Conservation (phyloP, 2,888 invertebrate genomes). For the Lottia scabra region DNA sequence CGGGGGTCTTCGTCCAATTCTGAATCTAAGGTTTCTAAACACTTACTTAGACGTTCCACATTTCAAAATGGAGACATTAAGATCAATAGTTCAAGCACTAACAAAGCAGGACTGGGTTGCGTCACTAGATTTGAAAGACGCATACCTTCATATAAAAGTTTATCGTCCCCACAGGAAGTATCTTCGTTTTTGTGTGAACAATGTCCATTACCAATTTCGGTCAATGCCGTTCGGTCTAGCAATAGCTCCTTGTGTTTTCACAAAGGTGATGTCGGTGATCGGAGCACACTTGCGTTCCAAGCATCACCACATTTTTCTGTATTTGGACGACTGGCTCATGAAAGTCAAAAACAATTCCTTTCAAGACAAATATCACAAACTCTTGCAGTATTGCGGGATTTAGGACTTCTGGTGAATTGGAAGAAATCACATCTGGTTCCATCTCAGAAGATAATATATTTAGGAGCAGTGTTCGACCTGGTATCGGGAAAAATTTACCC, state of each 20-base stretch:
- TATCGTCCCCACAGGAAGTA: neutral
- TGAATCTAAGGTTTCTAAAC: conserved; percentile 12
- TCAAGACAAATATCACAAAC: neutral
- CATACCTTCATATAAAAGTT: neutral
- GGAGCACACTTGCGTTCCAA: neutral
- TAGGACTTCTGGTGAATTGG: neutral
- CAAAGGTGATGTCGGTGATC: neutral
- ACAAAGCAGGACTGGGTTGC: neutral
- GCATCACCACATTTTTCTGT: neutral
- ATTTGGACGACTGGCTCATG: neutral
- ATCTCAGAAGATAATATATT: neutral
- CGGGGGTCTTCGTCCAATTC: conserved; percentile 8
- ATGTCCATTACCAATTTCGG: neutral
- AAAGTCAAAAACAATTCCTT: neutral
- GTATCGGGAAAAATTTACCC: neutral
- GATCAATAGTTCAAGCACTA: conserved; percentile 12
- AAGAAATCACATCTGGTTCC: neutral
- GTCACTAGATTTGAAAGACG: neutral
- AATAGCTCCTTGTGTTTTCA: neutral
- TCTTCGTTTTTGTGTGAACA: neutral
- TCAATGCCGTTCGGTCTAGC: neutral
- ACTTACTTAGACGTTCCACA: conserved; percentile 1
- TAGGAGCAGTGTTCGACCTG: neutral
- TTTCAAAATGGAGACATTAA: conserved; percentile 21
- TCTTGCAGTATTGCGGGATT: neutral